Base-by-base conservation (phyloP, 2,888 invertebrate genomes). In the Dryococelus australis region DNA sequence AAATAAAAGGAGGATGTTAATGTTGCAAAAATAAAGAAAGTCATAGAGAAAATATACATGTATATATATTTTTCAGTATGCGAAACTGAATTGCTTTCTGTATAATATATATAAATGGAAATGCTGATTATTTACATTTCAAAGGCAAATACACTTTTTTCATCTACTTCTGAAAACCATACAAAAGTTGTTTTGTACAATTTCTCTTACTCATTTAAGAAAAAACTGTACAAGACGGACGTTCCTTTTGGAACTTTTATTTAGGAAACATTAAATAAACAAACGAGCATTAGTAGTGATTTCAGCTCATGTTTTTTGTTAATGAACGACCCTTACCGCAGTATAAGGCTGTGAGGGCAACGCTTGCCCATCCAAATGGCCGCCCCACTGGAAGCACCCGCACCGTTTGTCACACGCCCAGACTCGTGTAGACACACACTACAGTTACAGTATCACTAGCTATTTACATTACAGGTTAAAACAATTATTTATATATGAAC, bases 91-190 rank as follows among this genome's bases (percentile, higher is more conserved):
- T 27, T 65, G 35, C 28, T 78, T 83, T 83, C 43, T 65, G 65
- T 80, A 65, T 85, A 84, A 65, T 86, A 80, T 78, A 80, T 87
- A 88, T 84, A 88, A 88, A 88, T 87, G 86, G 87, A 87, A 87
- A 88, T 88, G 87, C 86, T 87, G 87, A 87, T 92, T 92, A 92
- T 92, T 92, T 92, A 92, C 92, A 92, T 91, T 92, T 92, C 91
- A 92, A 88, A 92, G 92, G 92, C 92, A 92, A 91, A 91, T 91
- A 91, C 91, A 91, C 91, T 86, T 84, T 51, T 85, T 87, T 87
- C 85, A 90, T 89, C 88, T 88, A 88, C 89, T 89, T 90, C 85
- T 90, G 89, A 90, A 89, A 88, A 88, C 86, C 87, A 87, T 88
- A 88, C 87, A 88, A 88, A 89, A 65, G 16, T 8, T 65, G 89